Percentiles rank a stretch among this genome's conserved stretches.
Conservation (phyloP, 2,888 invertebrate genomes). For the Seira musarum region DNA sequence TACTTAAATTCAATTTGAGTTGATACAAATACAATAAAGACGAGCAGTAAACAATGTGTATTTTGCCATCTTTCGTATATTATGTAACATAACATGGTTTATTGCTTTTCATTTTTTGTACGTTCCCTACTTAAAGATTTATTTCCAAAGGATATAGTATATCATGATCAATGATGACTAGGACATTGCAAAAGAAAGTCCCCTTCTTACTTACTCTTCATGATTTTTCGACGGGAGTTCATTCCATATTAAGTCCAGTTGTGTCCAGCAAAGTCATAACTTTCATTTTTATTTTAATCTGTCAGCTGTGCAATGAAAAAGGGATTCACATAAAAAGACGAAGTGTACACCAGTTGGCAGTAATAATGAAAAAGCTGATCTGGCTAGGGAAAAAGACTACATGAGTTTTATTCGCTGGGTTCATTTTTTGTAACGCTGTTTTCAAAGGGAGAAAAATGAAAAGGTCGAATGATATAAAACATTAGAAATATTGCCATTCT, state of each 20-base stretch:
- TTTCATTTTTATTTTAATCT: constrained; percentile 38
- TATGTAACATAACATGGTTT: no score
- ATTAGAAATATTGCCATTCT: no score
- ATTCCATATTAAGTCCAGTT: constrained; percentile 56
- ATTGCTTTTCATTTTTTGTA: no score
- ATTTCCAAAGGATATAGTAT: constrained; percentile 39
- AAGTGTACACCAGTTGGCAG: background rate
- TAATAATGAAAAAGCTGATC: background rate
- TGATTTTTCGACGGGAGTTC: background rate
- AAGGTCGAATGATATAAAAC: background rate
- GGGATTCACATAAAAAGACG: constrained; percentile 33
- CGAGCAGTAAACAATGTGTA: background rate
- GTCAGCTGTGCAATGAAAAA: constrained; percentile 24
- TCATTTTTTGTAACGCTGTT: background rate
- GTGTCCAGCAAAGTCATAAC: constrained; percentile 39
- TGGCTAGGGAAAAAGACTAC: background rate
- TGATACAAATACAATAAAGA: background rate
- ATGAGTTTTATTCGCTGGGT: no score
- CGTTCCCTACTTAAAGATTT: no score
- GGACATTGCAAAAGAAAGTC: constrained; percentile 23
- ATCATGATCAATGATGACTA: constrained; percentile 55
- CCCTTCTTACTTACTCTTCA: constrained; percentile 10
- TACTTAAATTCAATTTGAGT: background rate
- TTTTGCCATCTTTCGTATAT: background rate
- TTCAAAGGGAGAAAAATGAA: background rate